phyloP scores from a whole-genome alignment of 2,113 vertebrate species.

The Leucoraja erinaceus region DNA sequence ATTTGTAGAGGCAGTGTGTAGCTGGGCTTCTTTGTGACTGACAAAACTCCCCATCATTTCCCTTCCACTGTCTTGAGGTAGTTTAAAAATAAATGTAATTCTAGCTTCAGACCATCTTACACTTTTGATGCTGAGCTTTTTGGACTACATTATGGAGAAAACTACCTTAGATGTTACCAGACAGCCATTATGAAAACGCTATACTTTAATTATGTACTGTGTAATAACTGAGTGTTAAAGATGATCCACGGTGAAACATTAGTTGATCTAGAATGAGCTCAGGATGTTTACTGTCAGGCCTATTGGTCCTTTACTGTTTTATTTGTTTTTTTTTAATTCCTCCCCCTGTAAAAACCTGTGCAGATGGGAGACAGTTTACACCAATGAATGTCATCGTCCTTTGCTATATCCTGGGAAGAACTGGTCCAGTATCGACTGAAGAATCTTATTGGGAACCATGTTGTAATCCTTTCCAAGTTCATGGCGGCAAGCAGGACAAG shows the following conservation, averaged over 20 bases:
- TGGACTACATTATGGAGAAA: slow-evolving; percentile 44
- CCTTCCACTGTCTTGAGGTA: slow-evolving; percentile 72
- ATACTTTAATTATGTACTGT: background rate
- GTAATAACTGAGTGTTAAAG: slow-evolving; percentile 36
- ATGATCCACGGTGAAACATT: slow-evolving; percentile 57
- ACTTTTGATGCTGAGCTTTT: slow-evolving; percentile 49
- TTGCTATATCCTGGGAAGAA: slow-evolving; percentile 98
- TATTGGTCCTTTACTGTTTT: slow-evolving; percentile 56
- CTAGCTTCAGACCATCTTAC: slow-evolving; percentile 51
- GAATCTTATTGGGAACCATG: slow-evolving; percentile 85
- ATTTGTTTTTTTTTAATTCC: slow-evolving; percentile 41
- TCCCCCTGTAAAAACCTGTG: slow-evolving; percentile 41
- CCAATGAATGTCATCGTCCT: slow-evolving; percentile 78
- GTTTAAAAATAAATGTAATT: slow-evolving; percentile 57
- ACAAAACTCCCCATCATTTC: slow-evolving; percentile 51
- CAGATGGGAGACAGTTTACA: slow-evolving; percentile 46
- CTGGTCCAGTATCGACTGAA: slow-evolving; percentile 90
- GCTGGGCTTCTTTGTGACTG: slow-evolving; percentile 56
- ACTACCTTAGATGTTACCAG: slow-evolving; percentile 63
- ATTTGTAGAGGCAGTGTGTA: slow-evolving; percentile 59
- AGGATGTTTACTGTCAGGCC: slow-evolving; percentile 49
- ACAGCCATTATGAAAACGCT: slow-evolving; percentile 45
- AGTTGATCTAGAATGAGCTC: slow-evolving; percentile 55
- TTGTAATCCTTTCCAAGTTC: slow-evolving; percentile 87
- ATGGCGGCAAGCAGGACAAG: slow-evolving; percentile 88